phyloP scores from a whole-genome alignment of 2,113 vertebrate species.

The Toxostoma redivivum region DNA sequence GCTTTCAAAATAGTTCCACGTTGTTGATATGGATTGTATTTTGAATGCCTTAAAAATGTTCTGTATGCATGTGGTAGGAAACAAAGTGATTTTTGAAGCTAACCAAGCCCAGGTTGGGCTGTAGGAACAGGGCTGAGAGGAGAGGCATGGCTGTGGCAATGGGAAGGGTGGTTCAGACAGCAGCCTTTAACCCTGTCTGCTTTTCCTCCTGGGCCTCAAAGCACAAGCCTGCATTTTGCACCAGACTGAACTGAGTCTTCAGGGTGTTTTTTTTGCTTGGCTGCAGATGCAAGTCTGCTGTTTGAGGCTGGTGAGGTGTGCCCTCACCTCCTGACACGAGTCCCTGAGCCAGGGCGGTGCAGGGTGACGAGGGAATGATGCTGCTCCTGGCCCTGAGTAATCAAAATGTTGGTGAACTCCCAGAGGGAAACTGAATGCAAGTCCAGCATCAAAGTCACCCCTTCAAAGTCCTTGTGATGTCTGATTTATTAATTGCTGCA shows the following conservation, averaged over 20 bases:
- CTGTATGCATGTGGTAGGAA: neutral
- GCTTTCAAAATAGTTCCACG: neutral
- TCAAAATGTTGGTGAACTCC: neutral
- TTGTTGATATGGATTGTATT: neutral
- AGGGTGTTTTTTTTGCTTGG: neutral
- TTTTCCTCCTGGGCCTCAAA: neutral
- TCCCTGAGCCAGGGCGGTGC: rapidly evolving
- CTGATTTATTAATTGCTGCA: neutral
- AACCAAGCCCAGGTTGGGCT: neutral
- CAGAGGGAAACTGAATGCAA: neutral
- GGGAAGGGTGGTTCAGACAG: neutral
- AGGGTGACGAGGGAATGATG: neutral
- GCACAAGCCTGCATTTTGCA: neutral
- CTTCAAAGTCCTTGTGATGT: neutral
- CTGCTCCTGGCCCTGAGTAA: neutral
- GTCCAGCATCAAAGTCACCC: neutral
- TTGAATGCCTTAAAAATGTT: neutral
- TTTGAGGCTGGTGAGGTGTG: neutral
- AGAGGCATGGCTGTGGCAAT: rapidly evolving
- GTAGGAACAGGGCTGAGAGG: neutral
- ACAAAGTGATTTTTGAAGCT: neutral
- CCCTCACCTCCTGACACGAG: rapidly evolving
- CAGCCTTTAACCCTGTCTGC: neutral
- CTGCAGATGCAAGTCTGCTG: neutral
- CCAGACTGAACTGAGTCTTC: neutral